Evolutionary conservation across 1,140 invertebrate genomes (phyloP), one percentile per base, ranked within the genome.

Genomic region (Neuroterus valhalla): DNA sequence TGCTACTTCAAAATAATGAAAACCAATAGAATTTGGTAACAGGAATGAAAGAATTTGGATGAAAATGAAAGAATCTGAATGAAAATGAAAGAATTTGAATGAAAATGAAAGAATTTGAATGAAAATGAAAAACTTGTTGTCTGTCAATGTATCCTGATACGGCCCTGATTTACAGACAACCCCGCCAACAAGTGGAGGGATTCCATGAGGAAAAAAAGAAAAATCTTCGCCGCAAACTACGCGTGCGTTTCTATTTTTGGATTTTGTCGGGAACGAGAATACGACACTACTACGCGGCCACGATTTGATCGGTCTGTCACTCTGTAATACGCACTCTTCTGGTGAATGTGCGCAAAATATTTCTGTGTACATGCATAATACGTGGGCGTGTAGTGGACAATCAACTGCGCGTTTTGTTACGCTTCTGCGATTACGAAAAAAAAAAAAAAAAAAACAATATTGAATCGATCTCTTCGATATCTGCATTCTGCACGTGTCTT

Each of bases 161-260:
- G 26, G 55, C 55, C 55, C 55, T 62, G 55, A 31, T 62, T 62
- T 23, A 62, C 21, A 62, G 12, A 38, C 15, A 62, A 23, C 10
- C 21, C 52, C 52, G 19, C 52, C 19, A 62, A 62, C 11, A 21
- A 14, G 52, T 31, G 23, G 21, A 26, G 11, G 23, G 52, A 31
- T 26, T 62, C 23, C 23, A 38, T 10, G 55, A 62, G 55, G 55
- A 62, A 62, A 38, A 38, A 62, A 62, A n/a, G 50, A 55, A 55
- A 62, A 62, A 62, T 62, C 31, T 23, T 31, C n/a, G 77, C 82
- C 84, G 76, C 83, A 84, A 84, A 80, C 78, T 79, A 76, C 81
- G 77, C 78, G 77, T 75, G 74, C 78, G 70, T 79, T 79, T 82
- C 84, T 85, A 84, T 84, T 85, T 77, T 81, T 75, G 78, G 78